Evolutionary conservation across 2,113 vertebrate species (phyloP).

Genomic region (Dipodomys merriami): DNA sequence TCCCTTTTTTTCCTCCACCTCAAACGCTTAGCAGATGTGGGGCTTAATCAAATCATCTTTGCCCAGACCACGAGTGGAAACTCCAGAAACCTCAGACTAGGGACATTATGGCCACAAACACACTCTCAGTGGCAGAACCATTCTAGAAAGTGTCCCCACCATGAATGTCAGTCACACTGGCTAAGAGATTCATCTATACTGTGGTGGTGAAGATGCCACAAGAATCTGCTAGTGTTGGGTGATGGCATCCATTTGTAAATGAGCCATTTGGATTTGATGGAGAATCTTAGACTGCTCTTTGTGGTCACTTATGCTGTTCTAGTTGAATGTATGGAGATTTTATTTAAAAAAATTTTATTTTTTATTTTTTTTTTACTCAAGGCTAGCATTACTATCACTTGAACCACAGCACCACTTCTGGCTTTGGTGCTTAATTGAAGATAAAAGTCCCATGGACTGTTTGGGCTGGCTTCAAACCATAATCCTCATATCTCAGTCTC

Average conservation of each 20-base stretch:
- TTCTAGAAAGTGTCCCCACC: slow-evolving; percentile 69
- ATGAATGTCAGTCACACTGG: not conserved
- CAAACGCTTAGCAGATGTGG: slow-evolving; percentile 77
- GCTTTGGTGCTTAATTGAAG: no score
- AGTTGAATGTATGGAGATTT: not conserved
- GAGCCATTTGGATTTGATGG: not conserved
- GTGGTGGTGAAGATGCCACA: not conserved
- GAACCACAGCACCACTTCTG: no score
- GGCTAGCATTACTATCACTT: no score
- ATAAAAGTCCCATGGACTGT: no score
- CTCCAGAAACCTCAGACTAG: slow-evolving; percentile 78
- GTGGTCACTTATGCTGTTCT: no score
- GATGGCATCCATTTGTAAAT: rapidly evolving
- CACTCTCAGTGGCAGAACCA: slow-evolving; percentile 46
- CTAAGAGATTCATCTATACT: not conserved
- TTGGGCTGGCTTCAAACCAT: no score
- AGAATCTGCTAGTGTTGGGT: not conserved
- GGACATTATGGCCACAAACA: slow-evolving; percentile 59
- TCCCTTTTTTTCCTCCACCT: slow-evolving; percentile 76
- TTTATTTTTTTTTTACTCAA: no score
- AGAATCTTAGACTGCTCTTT: not conserved
- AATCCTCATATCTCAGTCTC: no score
- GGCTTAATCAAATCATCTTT: slow-evolving; percentile 67
- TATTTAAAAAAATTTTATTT: no score
- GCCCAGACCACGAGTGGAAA: slow-evolving; percentile 74